These are phyloP conservation scores for Pentalonia nigronervosa DNA, from an alignment of 1,140 invertebrate genomes.

Conservation along the genomic window DNA sequence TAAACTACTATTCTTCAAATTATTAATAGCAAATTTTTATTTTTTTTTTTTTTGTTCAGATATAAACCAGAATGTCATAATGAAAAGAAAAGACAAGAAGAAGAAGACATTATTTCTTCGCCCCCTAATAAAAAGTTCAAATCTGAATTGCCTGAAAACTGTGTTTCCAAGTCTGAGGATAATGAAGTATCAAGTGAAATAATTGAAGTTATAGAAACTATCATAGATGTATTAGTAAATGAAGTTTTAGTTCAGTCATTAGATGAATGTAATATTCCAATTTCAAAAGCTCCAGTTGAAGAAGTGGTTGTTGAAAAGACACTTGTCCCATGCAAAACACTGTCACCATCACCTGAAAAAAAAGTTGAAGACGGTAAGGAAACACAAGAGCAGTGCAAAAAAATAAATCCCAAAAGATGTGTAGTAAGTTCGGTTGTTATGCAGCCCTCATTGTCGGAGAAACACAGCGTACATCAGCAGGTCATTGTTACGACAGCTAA, in stretches of 20 bases:
- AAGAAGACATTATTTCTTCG: neutral
- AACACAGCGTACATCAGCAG: conserved; percentile 62
- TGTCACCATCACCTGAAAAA: neutral
- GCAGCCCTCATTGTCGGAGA: conserved; percentile 80
- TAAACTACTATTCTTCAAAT: neutral
- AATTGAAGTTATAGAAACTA: neutral
- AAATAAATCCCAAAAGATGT: conserved; percentile 73
- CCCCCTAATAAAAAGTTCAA: neutral
- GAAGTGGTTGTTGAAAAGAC: neutral
- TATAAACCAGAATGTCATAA: too few relatives aligned
- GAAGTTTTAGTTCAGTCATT: neutral
- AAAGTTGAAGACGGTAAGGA: neutral
- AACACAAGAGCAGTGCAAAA: neutral
- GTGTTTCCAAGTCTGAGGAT: neutral
- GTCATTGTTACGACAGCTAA: conserved; percentile 60
- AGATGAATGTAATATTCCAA: neutral
- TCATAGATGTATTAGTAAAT: neutral
- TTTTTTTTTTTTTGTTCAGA: conserved; percentile 12
- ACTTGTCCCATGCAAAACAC: neutral
- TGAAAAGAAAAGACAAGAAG: neutral
- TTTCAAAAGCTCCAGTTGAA: neutral
- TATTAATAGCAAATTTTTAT: neutral
- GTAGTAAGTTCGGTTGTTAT: conserved; percentile 92
- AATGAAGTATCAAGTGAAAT: neutral
- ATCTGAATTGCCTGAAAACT: neutral